phyloP scores from a whole-genome alignment of 2,113 vertebrate species.

The Gambusia affinis region DNA sequence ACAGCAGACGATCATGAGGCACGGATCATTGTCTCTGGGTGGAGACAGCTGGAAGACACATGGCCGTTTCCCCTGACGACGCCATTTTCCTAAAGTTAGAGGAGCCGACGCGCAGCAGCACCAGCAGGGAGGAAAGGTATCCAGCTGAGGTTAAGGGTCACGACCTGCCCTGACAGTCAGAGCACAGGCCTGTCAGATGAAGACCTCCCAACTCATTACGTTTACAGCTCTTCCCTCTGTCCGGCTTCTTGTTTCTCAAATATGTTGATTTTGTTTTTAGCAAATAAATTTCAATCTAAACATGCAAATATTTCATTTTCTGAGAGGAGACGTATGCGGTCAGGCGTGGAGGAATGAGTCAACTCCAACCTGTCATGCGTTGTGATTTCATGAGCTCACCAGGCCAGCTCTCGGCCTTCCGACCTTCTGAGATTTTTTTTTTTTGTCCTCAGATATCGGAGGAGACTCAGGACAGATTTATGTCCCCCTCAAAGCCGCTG shows the following conservation, averaged over 20 bases:
- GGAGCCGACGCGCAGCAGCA: slow-evolving; percentile 33
- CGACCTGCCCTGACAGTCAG: slow-evolving; percentile 32
- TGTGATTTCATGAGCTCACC: slow-evolving; percentile 52
- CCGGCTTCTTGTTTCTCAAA: background rate
- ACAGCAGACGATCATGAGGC: slow-evolving; percentile 31
- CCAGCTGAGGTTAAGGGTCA: slow-evolving; percentile 72
- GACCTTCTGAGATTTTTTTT: background rate
- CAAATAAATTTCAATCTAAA: background rate
- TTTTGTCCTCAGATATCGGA: slow-evolving; percentile 39
- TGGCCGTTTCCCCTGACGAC: slow-evolving; percentile 49
- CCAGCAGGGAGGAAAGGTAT: slow-evolving; percentile 35
- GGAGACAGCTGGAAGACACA: slow-evolving; percentile 45
- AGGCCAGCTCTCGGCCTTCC: slow-evolving; percentile 48
- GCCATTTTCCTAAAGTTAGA: slow-evolving; percentile 26
- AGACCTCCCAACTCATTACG: slow-evolving; percentile 48
- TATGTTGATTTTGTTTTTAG: slow-evolving; percentile 4
- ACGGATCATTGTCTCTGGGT: background rate
- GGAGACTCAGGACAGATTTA: slow-evolving; percentile 43
- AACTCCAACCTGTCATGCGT: slow-evolving; percentile 40
- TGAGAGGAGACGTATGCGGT: slow-evolving; percentile 14
- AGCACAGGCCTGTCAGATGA: slow-evolving; percentile 31
- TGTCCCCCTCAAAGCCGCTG: slow-evolving; percentile 36
- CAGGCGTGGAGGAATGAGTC: slow-evolving; percentile 27
- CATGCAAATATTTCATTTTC: background rate
- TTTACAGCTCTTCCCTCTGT: slow-evolving; percentile 32